Evolutionary conservation across 2,888 invertebrate genomes (phyloP).

Genomic region (Ichneumoninae sp.): DNA sequence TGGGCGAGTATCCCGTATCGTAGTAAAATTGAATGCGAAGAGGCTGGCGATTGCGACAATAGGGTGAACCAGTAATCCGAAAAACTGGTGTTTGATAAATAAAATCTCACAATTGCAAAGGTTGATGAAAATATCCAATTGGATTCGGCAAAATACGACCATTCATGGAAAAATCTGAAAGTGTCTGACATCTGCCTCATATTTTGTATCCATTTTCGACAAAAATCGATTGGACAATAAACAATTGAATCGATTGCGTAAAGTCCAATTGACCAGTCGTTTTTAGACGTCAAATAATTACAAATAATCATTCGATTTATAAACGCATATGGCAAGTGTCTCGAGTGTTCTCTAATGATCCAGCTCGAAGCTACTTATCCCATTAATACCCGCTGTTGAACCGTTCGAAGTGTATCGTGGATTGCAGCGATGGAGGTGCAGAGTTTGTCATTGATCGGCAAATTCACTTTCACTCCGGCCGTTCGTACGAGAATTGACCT

Average conservation of each 20-base stretch:
- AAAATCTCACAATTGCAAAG: not conserved
- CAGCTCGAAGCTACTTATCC: not conserved
- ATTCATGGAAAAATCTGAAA: not conserved
- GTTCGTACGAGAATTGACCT: conserved; percentile 28
- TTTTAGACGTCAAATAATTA: not conserved
- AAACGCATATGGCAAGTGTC: not conserved
- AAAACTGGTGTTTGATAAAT: not conserved
- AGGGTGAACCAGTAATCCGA: not conserved
- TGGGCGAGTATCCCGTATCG: conserved; percentile 86
- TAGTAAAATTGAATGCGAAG: conserved; percentile 47
- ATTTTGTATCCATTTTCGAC: not conserved
- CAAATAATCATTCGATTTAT: not conserved
- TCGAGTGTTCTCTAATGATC: no score
- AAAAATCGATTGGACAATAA: not conserved
- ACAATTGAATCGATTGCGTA: not conserved
- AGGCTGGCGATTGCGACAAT: not conserved
- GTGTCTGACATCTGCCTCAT: not conserved
- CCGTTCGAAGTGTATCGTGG: not conserved
- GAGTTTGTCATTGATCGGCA: conserved; percentile 36
- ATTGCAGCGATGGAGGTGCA: not conserved
- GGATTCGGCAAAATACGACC: not conserved
- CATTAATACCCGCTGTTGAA: not conserved
- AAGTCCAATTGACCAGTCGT: not conserved
- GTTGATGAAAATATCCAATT: not conserved
- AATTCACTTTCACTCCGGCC: conserved; percentile 47